Evolutionary conservation across 1,140 invertebrate species (phyloP).

Genomic region (Camponotus floridanus): DNA sequence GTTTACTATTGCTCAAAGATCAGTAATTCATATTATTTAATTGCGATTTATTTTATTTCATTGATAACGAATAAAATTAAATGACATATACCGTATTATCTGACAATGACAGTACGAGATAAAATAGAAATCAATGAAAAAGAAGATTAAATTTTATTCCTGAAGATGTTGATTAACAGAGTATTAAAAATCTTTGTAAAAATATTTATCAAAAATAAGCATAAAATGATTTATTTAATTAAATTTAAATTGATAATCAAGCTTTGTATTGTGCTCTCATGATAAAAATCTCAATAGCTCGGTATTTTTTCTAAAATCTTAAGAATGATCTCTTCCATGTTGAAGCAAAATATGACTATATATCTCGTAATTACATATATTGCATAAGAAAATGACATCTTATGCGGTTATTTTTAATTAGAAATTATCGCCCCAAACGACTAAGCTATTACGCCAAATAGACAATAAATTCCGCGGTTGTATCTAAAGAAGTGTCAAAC

Average conservation of each 20-base stretch:
- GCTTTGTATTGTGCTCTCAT: neutral
- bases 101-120: too few species aligned
- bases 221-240: neutral
- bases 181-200: neutral
- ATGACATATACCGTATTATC: too few species aligned
- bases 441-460: constrained; percentile 10
- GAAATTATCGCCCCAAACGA: constrained; percentile 1
- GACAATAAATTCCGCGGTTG: constrained; percentile 31
- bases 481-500: constrained; percentile 19
- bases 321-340: neutral
- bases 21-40: neutral
- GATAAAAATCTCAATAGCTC: neutral
- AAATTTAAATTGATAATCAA: neutral
- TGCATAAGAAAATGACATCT: neutral
- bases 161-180: neutral
- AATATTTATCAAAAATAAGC: neutral
- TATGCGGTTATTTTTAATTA: constrained; percentile 24
- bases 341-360: neutral
- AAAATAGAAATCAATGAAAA: neutral
- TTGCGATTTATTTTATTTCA: neutral
- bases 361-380: neutral
- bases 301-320: constrained; percentile 1
- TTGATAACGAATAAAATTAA: neutral
- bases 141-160: neutral
- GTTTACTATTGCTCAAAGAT: neutral